These are phyloP conservation scores for Macrochelys suwanniensis DNA, from an alignment of 2,797 vertebrate genomes.

Conservation along the genomic window DNA sequence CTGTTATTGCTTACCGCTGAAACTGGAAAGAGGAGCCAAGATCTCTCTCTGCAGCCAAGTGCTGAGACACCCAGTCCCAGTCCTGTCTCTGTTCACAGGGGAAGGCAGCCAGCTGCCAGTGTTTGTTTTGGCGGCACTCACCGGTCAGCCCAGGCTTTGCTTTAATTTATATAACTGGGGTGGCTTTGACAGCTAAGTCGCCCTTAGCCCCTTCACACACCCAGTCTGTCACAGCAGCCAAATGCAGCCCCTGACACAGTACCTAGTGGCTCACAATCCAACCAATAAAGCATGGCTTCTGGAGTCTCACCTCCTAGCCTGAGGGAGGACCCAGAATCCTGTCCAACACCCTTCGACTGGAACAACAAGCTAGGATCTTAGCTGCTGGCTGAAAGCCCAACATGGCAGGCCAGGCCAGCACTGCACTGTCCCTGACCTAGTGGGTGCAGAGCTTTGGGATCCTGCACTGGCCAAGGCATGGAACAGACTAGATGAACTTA, in stretches of 20 bases:
- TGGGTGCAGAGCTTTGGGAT: background rate
- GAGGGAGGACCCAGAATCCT: background rate
- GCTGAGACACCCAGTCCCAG: background rate
- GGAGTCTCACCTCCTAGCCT: background rate
- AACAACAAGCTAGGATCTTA: background rate
- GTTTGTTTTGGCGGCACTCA: background rate
- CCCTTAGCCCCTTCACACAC: background rate
- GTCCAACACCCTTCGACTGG: background rate
- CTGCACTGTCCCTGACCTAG: background rate
- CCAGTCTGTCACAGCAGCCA: background rate
- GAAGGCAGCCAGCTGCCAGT: background rate
- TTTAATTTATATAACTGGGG: background rate
- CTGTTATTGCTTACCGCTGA: background rate
- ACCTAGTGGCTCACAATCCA: background rate
- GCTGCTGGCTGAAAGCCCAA: background rate
- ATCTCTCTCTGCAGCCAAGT: background rate
- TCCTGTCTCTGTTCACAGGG: background rate
- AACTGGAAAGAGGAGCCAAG: background rate
- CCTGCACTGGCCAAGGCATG: background rate
- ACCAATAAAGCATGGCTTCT: background rate
- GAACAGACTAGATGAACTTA: background rate
- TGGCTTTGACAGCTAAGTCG: background rate
- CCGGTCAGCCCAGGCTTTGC: background rate
- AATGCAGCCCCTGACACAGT: background rate
- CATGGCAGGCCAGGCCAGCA: background rate